Base-by-base conservation (phyloP, 1,140 invertebrate species). In the Episyrphus balteatus region DNA sequence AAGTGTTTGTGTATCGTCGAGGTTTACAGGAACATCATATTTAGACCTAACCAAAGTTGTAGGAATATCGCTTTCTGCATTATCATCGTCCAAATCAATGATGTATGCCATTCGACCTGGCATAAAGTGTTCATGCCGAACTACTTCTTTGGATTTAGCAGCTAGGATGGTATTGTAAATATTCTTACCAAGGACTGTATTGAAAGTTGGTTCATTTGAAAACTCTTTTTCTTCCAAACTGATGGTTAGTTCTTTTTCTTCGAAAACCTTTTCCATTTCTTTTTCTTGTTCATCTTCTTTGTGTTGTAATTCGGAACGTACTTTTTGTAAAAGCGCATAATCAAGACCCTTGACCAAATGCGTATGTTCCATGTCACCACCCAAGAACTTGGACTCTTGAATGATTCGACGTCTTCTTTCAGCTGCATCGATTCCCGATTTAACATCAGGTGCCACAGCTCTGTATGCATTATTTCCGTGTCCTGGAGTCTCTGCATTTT, bases 311-410 rank as follows among this genome's bases (percentile, higher is more conserved):
- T 93, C 89, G 55, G 84, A 88, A 26, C 73, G 71, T 58, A 93
- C 91, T 73, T 99, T 99, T 69, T 99, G 93, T 41, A 99, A 71
- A n/a, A 99, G 71, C 8, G 96, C 96, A 74, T 97, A 99, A 82
- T 99, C 97, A 10, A 99, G 76, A 70, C 97, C 97, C 75, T 99
- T 99, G 44, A 99, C 96, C 75, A 99, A 95, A 73, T 99, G 97
- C 70, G 97, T 99, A 61, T 99, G 96, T 56, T 98, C 94, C 87
- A 99, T 98, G 70, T 99, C 97, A 81, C 97, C 97, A 66, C 97
- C 97, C 73, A 99, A 88, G 73, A 94, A 99, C 74, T 99, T 99
- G 0, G 96, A 99, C 70, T 99, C 94, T 70, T 98, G 92, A 66
- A 99, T 99, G 73, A 96, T 83, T 64, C 97, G 90, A 32, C 92